Conservation (phyloP, 2,888 invertebrate species). For the Elegia similella region DNA sequence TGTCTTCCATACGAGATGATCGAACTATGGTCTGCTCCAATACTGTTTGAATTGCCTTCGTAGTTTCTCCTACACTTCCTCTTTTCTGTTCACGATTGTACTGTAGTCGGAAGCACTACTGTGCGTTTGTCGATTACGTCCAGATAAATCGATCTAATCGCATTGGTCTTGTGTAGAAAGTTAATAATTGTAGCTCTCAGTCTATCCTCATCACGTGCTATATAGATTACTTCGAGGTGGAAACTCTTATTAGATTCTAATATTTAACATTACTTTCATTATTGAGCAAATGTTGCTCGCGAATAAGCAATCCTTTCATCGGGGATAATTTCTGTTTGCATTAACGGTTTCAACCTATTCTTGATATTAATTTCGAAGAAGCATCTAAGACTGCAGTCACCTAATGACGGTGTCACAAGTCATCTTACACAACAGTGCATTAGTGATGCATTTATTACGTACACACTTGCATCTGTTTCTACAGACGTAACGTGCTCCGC, state of each 20-base stretch:
- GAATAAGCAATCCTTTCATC: background rate
- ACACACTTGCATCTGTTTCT: constrained; percentile 25
- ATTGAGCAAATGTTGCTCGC: background rate
- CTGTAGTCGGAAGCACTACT: constrained; percentile 59
- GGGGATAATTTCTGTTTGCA: background rate
- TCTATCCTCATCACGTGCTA: background rate
- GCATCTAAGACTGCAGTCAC: background rate
- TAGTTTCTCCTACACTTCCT: constrained; percentile 43
- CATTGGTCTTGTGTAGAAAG: constrained; percentile 60
- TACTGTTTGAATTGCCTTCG: constrained; percentile 4
- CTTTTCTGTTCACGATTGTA: constrained; percentile 50
- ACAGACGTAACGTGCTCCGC: constrained; percentile 23
- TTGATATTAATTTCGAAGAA: background rate
- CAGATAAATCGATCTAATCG: constrained; percentile 64
- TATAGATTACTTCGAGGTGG: background rate
- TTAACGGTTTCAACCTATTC: background rate
- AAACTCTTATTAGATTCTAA: constrained; percentile 2
- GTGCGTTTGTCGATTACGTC: constrained; percentile 63
- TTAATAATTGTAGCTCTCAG: constrained; percentile 36
- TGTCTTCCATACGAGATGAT: background rate
- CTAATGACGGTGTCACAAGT: constrained; percentile 4
- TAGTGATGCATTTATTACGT: constrained; percentile 19
- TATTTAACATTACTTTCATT: background rate
- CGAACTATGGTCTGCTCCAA: background rate
- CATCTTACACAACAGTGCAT: constrained; percentile 3